Evolutionary conservation across 2,888 invertebrate species (phyloP), one percentile per base, ranked within the genome.

Genomic region (Phrixothrix hirtus): DNA sequence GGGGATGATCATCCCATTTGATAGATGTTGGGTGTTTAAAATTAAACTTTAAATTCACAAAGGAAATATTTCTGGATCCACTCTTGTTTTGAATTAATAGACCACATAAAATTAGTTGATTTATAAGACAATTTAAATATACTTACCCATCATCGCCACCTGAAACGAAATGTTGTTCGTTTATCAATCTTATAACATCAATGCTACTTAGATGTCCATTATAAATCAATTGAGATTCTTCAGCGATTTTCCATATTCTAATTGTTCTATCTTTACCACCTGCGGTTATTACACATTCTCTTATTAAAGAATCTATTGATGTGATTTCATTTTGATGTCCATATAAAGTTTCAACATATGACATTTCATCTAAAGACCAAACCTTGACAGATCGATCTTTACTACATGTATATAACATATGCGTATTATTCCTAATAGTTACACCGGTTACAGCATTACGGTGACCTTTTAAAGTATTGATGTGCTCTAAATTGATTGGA

Each of bases 321-420:
- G 90, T 89, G 5, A 98, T 86, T 1, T 82, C 80, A 64, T 88
- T 87, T 74, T 95, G 92, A 76, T 99, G 98, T 2, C 98, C 98
- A 79, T 92, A 88, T 63, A 97, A 78, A 42, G 93, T 92, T 78
- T 98, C 97, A 6, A 96, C 89, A 75, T 95, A 97, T 1, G 91
- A 88, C 92, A 95, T 91, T 74, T 98, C 96, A 77, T 94, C 92
- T 44, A 97, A 78, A 60, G 92, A 92, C 98, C 98, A 99, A 48
- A 95, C 87, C 81, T 95, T 94, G 0, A 96, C 88, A 10, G 88
- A 85, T 60, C 87, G 80, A 71, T 92, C 92, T 71, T 83, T 83
- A 52, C 88, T 86, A 1, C 84, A 84, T 0, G 91, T 88, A 71
- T 88, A 97, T 51, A 98, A 78, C 42, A 89, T 88, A 75, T 94